These are phyloP conservation scores for Seira sanloemensis DNA, from an alignment of 2,888 invertebrate genomes.

Conservation along the genomic window DNA sequence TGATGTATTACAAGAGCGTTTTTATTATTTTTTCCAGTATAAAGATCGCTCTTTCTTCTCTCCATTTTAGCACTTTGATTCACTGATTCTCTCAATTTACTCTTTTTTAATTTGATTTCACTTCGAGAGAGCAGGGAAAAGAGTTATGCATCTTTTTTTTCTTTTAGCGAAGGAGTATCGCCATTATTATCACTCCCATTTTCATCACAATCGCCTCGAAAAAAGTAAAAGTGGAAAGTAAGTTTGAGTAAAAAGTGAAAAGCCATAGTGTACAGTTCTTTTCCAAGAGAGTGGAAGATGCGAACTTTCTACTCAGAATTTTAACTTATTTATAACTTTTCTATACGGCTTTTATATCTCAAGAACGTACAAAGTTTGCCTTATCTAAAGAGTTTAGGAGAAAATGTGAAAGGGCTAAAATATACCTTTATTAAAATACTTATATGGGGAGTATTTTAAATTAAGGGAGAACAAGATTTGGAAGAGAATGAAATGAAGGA, in stretches of 20 bases:
- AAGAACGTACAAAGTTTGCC: slow-evolving; percentile 14
- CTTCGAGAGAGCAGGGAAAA: background rate
- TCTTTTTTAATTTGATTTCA: slow-evolving; percentile 44
- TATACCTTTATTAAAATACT: background rate
- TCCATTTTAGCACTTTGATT: slow-evolving; percentile 17
- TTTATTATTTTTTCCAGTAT: slow-evolving; percentile 11
- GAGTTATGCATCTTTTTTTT: slow-evolving; percentile 20
- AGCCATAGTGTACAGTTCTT: slow-evolving; percentile 4
- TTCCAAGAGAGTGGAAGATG: slow-evolving; percentile 17
- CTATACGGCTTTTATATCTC: slow-evolving; percentile 11
- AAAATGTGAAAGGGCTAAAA: background rate
- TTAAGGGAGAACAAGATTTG: background rate
- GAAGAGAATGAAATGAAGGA: slow-evolving; percentile 20
- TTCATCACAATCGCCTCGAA: slow-evolving; percentile 26
- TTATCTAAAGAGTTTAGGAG: background rate
- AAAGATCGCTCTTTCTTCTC: background rate
- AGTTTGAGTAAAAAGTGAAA: slow-evolving; percentile 9
- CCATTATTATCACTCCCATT: slow-evolving; percentile 22
- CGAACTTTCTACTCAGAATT: slow-evolving; percentile 20
- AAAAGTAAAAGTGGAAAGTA: slow-evolving; percentile 10
- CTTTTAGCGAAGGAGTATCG: background rate
- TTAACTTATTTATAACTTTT: slow-evolving; percentile 29
- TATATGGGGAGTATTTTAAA: background rate
- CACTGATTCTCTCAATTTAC: slow-evolving; percentile 34
- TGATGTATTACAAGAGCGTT: background rate